Evolutionary conservation across 2,888 invertebrate genomes (phyloP), one percentile per base, ranked within the genome.

Genomic region (Cephalotes varians): DNA sequence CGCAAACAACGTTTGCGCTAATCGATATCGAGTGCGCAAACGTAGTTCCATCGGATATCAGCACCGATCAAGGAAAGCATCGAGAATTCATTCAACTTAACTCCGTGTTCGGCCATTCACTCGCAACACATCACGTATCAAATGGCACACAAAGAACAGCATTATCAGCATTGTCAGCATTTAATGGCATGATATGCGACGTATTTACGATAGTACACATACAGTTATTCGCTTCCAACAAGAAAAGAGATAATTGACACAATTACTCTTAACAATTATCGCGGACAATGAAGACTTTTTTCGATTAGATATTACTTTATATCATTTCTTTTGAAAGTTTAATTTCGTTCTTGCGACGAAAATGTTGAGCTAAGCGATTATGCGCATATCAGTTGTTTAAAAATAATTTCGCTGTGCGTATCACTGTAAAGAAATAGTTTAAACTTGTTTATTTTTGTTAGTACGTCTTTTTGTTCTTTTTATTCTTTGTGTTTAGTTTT

Each of bases 1-100:
- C 77, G 56, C 77, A 71, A 72, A 72, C 72, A 79, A 34, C 44
- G 72, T 79, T 40, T 21, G 72, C 40, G 40, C 34, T 72, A 79
- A 79, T 79, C 77, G 77, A 71, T 77, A 49, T 56, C 77, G 40
- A 71, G 25, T 12, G 18, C 18, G 18, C 28, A 18, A 67, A 54
- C 21, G 77, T 56, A 71, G 71, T 77, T 56, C 56, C 34, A 44
- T 76, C 69, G 37, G 64, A 18, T 18, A 40, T 12, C 31, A 18
- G 40, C 40, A 10, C 21, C 54, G 21, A 71, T 65, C 44, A 28
- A 65, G 44, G 44, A 56, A 44, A 44, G 56, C 56, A 7, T 12
- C 56, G 56, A 56, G 56, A 31, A 34, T 72, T 25, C 56, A 79
- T 71, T 79, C 72, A 56, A 69, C 72, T 56, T 56, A 40, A 54